A percentile compares a stretch with the other conserved stretches of the same genome.
Conservation (phyloP, 1,140 invertebrate genomes). For the Solen grandis region DNA sequence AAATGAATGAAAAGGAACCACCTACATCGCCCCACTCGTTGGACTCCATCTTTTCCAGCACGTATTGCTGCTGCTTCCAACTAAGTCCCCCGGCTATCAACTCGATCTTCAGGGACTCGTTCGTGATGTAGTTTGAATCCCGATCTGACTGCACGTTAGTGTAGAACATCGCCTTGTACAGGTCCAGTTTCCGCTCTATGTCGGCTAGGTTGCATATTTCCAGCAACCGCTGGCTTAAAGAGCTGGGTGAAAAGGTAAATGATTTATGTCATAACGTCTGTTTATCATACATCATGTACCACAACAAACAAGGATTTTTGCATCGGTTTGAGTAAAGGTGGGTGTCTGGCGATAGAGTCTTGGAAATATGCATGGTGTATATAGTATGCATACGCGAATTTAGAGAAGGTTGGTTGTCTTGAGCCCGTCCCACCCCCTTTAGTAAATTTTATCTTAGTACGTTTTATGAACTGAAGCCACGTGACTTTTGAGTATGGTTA, state of each 20-base stretch:
- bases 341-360: too few species aligned
- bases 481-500: too few species aligned
- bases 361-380: too few species aligned
- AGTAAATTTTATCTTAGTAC: too few species aligned
- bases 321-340: too few species aligned
- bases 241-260: conserved; percentile 51
- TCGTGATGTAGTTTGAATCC: conserved; percentile 76
- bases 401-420: too few species aligned
- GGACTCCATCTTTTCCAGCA: conserved; percentile 77
- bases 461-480: too few species aligned
- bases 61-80: conserved; percentile 78
- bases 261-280: not conserved
- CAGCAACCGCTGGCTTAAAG: conserved; percentile 69
- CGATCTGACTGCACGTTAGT: conserved; percentile 70
- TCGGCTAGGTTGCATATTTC: conserved; percentile 74
- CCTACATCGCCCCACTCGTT: conserved; percentile 74
- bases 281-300: too few species aligned
- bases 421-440: too few species aligned
- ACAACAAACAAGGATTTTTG: too few species aligned
- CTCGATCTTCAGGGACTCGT: conserved; percentile 77
- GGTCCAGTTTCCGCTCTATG: conserved; percentile 77
- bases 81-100: conserved; percentile 80
- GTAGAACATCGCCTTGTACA: conserved; percentile 79
- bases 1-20: too few species aligned
- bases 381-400: too few species aligned